A percentile compares a stretch with the other conserved stretches of the same genome.
Evolutionary conservation across 2,888 invertebrate species (phyloP).

Genomic region (Aricia artaxerxes): DNA sequence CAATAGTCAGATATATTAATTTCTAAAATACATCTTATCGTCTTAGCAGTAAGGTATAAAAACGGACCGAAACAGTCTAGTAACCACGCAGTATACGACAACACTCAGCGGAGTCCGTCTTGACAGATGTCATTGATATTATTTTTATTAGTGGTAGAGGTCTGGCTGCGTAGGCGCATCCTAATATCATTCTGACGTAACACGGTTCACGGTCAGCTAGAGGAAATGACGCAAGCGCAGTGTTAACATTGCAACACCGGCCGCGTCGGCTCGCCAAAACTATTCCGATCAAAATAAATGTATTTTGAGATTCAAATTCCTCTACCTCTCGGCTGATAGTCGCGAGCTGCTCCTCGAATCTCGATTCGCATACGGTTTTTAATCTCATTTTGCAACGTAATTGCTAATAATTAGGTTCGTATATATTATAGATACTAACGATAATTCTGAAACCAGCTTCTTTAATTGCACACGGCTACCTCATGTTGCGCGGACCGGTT

Average conservation of each 20-base stretch:
- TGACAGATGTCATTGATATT: slow-evolving; percentile 30
- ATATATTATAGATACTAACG: slow-evolving; percentile 29
- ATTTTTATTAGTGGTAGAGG: slow-evolving; percentile 30
- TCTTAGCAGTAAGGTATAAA: neutral
- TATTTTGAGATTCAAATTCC: slow-evolving; percentile 15
- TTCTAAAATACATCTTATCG: neutral
- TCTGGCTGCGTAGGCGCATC: slow-evolving; percentile 59
- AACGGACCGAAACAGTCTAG: neutral
- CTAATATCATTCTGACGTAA: slow-evolving; percentile 72
- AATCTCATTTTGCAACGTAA: slow-evolving; percentile 32
- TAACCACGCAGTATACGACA: neutral
- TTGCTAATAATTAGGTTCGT: slow-evolving; percentile 20
- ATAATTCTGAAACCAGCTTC: slow-evolving; percentile 39
- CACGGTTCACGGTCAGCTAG: slow-evolving; percentile 74
- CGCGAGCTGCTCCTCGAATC: neutral
- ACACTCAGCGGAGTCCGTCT: neutral
- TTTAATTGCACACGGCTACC: slow-evolving; percentile 42
- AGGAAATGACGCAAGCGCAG: slow-evolving; percentile 77
- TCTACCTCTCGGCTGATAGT: neutral
- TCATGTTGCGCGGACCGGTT: slow-evolving; percentile 47
- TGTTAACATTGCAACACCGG: slow-evolving; percentile 60
- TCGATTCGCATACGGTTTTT: neutral
- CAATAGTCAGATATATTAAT: slow-evolving; percentile 14
- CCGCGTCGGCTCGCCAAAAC: slow-evolving; percentile 55
- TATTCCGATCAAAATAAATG: slow-evolving; percentile 28